phyloP scores from a whole-genome alignment of 1,140 invertebrate species.

The Heliconius melpomene region DNA sequence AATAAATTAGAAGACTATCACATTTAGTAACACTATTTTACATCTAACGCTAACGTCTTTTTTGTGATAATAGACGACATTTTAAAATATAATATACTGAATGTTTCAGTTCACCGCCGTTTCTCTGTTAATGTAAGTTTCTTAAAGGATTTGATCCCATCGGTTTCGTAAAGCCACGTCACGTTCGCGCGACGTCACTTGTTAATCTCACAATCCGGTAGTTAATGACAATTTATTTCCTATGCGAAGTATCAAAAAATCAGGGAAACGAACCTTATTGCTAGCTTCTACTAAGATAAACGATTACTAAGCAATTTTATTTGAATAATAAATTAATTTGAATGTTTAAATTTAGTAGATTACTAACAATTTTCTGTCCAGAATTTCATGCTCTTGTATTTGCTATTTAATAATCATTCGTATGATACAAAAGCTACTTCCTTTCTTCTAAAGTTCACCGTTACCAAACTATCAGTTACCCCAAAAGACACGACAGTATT shows the following conservation, averaged over 20 bases:
- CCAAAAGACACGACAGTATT: too few relatives aligned
- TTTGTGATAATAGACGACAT: slow-evolving; percentile 69
- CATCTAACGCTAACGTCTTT: slow-evolving; percentile 73
- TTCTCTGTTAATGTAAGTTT: slow-evolving; percentile 79
- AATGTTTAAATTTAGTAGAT: background rate
- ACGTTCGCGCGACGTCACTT: slow-evolving; percentile 54
- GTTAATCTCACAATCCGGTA: slow-evolving; percentile 44
- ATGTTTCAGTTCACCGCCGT: slow-evolving; percentile 60
- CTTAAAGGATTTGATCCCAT: slow-evolving; percentile 82
- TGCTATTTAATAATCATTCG: background rate
- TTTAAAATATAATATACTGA: slow-evolving; percentile 68
- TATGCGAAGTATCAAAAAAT: slow-evolving; percentile 18
- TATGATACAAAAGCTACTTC: background rate
- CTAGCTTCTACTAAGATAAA: background rate
- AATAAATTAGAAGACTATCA: slow-evolving; percentile 79
- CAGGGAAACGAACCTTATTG: slow-evolving; percentile 3
- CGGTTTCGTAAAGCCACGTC: slow-evolving; percentile 77
- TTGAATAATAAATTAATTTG: background rate
- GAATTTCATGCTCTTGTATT: background rate
- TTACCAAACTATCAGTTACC: too few relatives aligned
- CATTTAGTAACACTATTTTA: slow-evolving; percentile 79
- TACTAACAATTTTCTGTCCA: background rate
- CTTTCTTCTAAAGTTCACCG: too few relatives aligned
- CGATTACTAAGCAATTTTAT: background rate
- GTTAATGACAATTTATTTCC: slow-evolving; percentile 30